Evolutionary conservation across 2,797 vertebrate species (phyloP).

Genomic region (Falco berigora): DNA sequence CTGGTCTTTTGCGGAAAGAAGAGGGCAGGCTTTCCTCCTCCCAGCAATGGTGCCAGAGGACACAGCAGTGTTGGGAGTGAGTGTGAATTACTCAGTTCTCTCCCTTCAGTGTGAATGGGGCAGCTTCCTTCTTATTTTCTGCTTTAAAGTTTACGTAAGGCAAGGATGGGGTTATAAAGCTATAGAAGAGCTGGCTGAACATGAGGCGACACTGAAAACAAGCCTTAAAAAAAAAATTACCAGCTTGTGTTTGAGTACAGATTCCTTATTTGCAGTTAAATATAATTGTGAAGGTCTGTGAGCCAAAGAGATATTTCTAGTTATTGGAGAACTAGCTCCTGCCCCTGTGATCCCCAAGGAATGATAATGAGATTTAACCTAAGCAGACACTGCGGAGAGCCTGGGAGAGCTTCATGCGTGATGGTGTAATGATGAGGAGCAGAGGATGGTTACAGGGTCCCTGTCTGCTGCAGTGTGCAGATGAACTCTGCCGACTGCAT

Average conservation of each 20-base stretch:
- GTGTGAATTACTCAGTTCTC: not conserved
- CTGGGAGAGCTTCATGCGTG: not conserved
- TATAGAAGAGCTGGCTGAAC: constrained; percentile 21
- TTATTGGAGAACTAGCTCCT: constrained; percentile 44
- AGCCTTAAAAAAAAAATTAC: constrained; percentile 24
- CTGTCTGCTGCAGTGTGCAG: not conserved
- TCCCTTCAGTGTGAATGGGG: not conserved
- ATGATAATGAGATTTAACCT: constrained; percentile 54
- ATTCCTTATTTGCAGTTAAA: constrained; percentile 62
- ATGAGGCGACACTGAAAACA: constrained; percentile 14
- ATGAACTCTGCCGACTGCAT: not conserved
- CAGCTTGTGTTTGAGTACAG: constrained; percentile 59
- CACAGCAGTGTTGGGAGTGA: not conserved
- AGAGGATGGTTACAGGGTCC: not conserved
- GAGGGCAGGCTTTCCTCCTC: not conserved
- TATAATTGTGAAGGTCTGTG: constrained; percentile 56
- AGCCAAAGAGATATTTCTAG: constrained; percentile 53
- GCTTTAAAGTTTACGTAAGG: not conserved
- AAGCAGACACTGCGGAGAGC: not conserved
- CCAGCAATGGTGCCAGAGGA: not conserved
- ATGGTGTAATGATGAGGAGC: not conserved
- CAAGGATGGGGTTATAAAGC: not conserved
- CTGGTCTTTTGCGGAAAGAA: not conserved
- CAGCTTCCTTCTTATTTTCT: not conserved
- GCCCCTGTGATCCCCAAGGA: constrained; percentile 51